Base-by-base conservation (phyloP, 2,113 vertebrate species). In the Clinocottus analis region DNA sequence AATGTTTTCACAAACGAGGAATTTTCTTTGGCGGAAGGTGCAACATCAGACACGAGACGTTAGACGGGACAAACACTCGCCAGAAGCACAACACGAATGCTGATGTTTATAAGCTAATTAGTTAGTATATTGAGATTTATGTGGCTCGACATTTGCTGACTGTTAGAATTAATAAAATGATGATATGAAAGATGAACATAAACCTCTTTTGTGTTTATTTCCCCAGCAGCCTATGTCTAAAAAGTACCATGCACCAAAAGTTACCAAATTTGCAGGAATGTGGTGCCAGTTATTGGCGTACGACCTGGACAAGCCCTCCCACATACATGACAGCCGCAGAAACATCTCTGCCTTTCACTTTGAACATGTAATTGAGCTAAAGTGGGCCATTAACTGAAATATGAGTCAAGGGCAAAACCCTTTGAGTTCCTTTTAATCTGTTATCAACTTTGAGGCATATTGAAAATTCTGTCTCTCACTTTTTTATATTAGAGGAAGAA, bases 341-440 rank as follows among this genome's bases (percentile, higher is more conserved):
- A 59, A 56, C 7, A 25, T 12, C 8, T 16, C 37, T 43, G 66
- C 7, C 2, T n/a, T 47, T 59, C 53, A 37, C 23, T 21, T 23
- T 49, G 31, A 29, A 49, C n/a, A 29, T 1, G 27, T 21, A n/a
- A 9, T 27, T 23, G 11, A 45, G 71, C 16, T 47, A 10, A 69
- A 67, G 43, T 3, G 10, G 19, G 7, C 9, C 16, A 59, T 66
- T 60, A 25, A n/a, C 10, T 31, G 51, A 33, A 21, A 19, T 21
- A 39, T n/a, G 11, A 60, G 29, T 49, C 45, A 59, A 61, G n/a
- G 43, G 25, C n/a, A 72, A 39, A 75, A 39, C 7, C 11, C 72
- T 45, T 66, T 61, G 67, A 9, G 59, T 68, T 33, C 21, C 25
- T 53, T 62, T 68, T 59, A 19, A 61, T 51, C 41, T 35, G n/a